Base-by-base conservation (phyloP, 2,113 vertebrate genomes). In the Rhinolophus sinicus region DNA sequence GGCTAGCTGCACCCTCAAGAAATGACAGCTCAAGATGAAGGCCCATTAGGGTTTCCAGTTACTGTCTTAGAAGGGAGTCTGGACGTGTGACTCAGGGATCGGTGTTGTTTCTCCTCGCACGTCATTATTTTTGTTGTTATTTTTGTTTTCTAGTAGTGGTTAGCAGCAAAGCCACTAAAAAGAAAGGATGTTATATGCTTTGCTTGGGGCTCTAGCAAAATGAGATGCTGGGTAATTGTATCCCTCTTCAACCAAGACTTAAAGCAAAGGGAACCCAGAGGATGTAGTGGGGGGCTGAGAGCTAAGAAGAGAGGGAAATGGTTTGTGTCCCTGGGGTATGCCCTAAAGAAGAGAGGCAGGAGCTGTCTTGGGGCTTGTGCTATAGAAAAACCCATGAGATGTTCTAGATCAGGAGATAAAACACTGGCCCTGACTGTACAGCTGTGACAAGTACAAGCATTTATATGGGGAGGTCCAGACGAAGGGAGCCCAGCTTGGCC, bases 181-280 rank as follows among this genome's bases (percentile, higher is more conserved):
- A 93, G 58, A 92, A 92, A 82, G 64, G 40, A 65, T 78, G 14
- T 58, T 77, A 54, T 6, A 9, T 40, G 22, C 33, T 67, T 90
- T 92, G 30, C 52, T 82, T 77, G 88, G 64, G 44, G 18, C 38
- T 44, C 40, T 92, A 65, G 80, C 52, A 93, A 94, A 85, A 78
- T 54, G 62, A 95, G 72, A 22, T 70, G 18, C 60, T 83, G 35
- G 33, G 21, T 88, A 69, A 65, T 62, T 56, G 14, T 50, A 47
- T 5, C 19, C 22, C 33, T 67, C 28, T 93, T 90, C 33, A 90
- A 33, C 77, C 28, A 65, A 40, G 64, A 64, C 30, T 56, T 77
- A 65, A 58, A 33, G 21, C 18, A 35, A 67, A 64, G 19, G 73
- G 35, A 52, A 38, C 52, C 19, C 10, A 50, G n/a, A 91, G 11